Percentiles rank a stretch among this genome's conserved stretches.
phyloP scores from a whole-genome alignment of 2,888 invertebrate species.

The Pristionchus mayeri region DNA sequence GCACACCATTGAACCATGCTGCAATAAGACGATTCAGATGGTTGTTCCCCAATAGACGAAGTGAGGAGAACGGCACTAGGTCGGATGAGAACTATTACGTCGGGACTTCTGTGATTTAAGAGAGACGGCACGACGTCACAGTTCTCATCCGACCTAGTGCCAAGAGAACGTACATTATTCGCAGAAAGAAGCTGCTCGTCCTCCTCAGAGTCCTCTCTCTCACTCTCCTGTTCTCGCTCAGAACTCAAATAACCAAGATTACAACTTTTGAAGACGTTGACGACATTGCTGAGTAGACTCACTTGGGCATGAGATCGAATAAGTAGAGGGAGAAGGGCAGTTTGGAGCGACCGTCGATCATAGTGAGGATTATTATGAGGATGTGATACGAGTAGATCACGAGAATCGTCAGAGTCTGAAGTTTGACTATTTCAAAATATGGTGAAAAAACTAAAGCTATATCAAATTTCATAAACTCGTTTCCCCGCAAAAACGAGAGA shows the following conservation, averaged over 20 bases:
- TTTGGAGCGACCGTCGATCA: background rate
- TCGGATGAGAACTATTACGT: too few species aligned
- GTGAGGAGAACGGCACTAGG: too few species aligned
- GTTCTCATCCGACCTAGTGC: too few species aligned
- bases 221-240: background rate
- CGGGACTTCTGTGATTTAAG: too few species aligned
- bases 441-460: background rate
- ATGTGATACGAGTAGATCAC: background rate
- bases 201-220: background rate
- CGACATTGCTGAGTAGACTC: background rate
- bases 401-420: background rate
- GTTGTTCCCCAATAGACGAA: background rate
- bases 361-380: background rate
- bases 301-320: slow-evolving; percentile 12
- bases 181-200: background rate
- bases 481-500: too few species aligned
- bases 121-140: too few species aligned
- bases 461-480: too few species aligned
- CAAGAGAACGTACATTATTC: background rate
- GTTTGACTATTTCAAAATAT: background rate
- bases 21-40: background rate
- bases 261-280: background rate
- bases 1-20: too few species aligned
- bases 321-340: slow-evolving; percentile 22
- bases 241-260: background rate